phyloP scores from a whole-genome alignment of 1,140 invertebrate species.

The Nylanderia fulva region DNA sequence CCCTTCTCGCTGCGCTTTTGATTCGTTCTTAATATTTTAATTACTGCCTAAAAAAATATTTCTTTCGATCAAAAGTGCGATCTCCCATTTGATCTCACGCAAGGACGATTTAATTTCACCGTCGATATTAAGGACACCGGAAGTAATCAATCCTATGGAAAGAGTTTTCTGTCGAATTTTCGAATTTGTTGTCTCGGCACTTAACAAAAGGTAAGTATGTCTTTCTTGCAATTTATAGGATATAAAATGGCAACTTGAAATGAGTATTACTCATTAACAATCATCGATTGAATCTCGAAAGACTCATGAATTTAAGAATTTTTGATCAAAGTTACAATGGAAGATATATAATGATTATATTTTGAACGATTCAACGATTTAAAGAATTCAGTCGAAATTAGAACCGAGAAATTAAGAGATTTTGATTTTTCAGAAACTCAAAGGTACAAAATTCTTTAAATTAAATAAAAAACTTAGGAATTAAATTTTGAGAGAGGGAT shows the following conservation, averaged over 20 bases:
- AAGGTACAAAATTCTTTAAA: background rate
- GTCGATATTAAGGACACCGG: background rate
- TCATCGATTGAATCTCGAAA: background rate
- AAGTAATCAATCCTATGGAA: slow-evolving; percentile 22
- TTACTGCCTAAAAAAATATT: slow-evolving; percentile 20
- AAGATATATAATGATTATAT: background rate
- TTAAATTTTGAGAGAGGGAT: background rate
- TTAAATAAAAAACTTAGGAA: background rate
- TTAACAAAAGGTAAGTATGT: background rate
- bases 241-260: background rate
- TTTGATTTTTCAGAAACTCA: background rate
- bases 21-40: background rate
- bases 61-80: slow-evolving; percentile 20
- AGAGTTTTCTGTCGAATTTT: background rate
- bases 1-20: background rate
- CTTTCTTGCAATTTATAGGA: background rate
- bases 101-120: background rate
- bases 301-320: background rate
- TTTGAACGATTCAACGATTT: background rate
- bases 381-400: background rate
- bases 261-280: background rate
- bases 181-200: background rate
- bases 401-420: background rate
- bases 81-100: background rate
- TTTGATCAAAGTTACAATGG: background rate